phyloP scores from a whole-genome alignment of 37 sponge, comb jelly and placozoan species.

The Oopsacas minuta region DNA sequence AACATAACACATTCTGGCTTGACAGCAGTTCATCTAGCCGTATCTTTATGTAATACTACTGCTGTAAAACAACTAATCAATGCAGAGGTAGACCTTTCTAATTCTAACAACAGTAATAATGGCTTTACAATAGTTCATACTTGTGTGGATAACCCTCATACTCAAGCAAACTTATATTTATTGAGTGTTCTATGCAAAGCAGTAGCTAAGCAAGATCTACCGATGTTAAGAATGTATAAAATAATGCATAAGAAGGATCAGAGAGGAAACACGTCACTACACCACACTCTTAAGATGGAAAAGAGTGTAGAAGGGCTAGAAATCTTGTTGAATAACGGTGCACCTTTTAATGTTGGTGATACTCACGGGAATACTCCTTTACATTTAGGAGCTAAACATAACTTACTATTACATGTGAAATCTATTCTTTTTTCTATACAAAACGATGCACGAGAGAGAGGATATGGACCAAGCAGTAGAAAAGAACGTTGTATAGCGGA shows the following conservation, averaged over 20 bases:
- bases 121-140: background rate
- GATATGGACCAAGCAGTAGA: background rate
- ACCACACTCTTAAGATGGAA: background rate
- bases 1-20: background rate
- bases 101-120: background rate
- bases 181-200: background rate
- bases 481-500: background rate
- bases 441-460: background rate
- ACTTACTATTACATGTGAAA: background rate
- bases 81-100: background rate
- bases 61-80: background rate
- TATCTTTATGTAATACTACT: background rate
- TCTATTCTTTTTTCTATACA: background rate
- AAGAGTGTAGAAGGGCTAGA: background rate
- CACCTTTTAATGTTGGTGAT: background rate
- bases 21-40: background rate
- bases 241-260: background rate
- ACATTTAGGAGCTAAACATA: background rate
- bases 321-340: background rate
- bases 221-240: background rate
- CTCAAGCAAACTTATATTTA: background rate
- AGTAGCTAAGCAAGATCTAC: background rate
- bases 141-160: background rate
- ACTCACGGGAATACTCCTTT: background rate
- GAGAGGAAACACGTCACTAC: background rate